Conservation (phyloP, 2,113 vertebrate genomes). For the Stegastes partitus region DNA sequence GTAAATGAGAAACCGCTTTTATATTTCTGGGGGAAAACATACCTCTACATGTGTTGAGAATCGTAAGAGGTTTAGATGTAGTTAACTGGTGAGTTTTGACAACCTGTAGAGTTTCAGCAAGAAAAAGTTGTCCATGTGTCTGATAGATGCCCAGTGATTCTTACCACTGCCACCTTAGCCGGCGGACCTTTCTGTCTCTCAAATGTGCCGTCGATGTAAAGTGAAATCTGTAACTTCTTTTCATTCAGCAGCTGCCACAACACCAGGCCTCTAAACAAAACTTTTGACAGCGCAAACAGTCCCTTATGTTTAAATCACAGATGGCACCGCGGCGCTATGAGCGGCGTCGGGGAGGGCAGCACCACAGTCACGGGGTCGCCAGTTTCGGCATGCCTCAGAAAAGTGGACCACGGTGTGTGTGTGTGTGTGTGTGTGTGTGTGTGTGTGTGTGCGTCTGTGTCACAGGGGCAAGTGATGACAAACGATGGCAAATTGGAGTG, state of each 20-base stretch:
- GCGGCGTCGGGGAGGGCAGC: slow-evolving; percentile 15
- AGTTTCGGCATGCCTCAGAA: slow-evolving; percentile 40
- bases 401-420: slow-evolving; percentile 32
- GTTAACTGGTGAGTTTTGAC: not conserved
- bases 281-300: not conserved
- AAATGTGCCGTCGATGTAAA: not conserved
- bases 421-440: slow-evolving; percentile 29
- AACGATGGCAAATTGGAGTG: slow-evolving; percentile 88
- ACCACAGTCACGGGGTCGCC: slow-evolving; percentile 50
- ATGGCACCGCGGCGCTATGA: slow-evolving; percentile 12
- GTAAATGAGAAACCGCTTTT: too few relatives aligned
- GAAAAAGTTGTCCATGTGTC: not conserved
- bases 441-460: slow-evolving; percentile 68
- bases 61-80: not conserved
- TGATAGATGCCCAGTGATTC: not conserved
- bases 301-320: slow-evolving; percentile 30
- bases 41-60: too few relatives aligned
- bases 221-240: not conserved
- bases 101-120: not conserved
- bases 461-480: slow-evolving; percentile 85
- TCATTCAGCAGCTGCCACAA: not conserved
- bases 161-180: not conserved
- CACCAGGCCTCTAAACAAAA: not conserved
- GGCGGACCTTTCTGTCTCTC: not conserved
- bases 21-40: too few relatives aligned